Percentiles rank a stretch among this genome's conserved stretches.
phyloP scores from a whole-genome alignment of 2,888 invertebrate genomes.

The Malacosoma neustria region DNA sequence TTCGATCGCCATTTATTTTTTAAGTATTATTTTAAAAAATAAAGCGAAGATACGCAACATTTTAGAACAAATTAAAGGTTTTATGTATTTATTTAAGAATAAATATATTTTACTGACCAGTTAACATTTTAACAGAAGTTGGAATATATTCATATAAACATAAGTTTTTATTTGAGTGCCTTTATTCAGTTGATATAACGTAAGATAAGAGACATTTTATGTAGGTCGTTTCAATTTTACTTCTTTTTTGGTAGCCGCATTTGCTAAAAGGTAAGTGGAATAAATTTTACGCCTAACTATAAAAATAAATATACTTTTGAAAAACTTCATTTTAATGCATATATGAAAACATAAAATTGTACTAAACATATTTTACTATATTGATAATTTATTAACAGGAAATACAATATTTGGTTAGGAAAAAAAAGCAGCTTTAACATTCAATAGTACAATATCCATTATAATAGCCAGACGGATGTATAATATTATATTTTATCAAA shows the following conservation, averaged over 20 bases:
- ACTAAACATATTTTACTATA: too few species aligned
- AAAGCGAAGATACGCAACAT: slow-evolving; percentile 3
- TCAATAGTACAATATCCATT: too few species aligned
- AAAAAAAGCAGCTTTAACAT: too few species aligned
- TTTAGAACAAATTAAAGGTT: slow-evolving; percentile 19
- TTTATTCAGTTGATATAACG: slow-evolving; percentile 30
- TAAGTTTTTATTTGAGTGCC: slow-evolving; percentile 28
- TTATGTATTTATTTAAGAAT: slow-evolving; percentile 23
- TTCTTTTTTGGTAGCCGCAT: slow-evolving; percentile 31
- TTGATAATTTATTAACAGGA: too few species aligned
- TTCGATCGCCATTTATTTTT: too few species aligned
- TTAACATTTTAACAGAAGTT: slow-evolving; percentile 24
- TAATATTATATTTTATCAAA: too few species aligned
- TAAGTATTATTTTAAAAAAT: background rate
- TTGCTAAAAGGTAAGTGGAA: slow-evolving; percentile 1
- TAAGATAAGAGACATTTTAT: slow-evolving; percentile 39
- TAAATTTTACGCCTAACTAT: background rate
- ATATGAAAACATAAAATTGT: too few species aligned
- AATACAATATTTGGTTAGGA: too few species aligned
- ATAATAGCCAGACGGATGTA: too few species aligned
- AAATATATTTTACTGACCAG: slow-evolving; percentile 13
- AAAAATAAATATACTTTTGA: too few species aligned
- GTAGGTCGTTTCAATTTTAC: slow-evolving; percentile 27
- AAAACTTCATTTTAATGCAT: too few species aligned
- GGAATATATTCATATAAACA: slow-evolving; percentile 26